phyloP scores from a whole-genome alignment of 2,888 invertebrate genomes.

The Proisotoma minuta region DNA sequence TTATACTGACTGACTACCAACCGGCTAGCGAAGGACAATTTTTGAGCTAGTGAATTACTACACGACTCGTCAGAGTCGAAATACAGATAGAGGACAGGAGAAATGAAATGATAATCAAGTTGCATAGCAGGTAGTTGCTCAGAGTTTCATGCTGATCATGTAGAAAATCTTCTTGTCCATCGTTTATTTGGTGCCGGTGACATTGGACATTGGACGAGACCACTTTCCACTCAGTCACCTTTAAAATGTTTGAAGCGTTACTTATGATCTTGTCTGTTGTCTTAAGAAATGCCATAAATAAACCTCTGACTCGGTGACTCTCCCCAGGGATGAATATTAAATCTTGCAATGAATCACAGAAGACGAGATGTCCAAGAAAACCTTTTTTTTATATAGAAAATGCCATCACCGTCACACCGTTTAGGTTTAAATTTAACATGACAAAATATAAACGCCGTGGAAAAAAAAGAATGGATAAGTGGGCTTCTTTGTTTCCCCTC shows the following conservation, averaged over 20 bases:
- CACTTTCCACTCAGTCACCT: background rate
- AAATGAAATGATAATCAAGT: no score
- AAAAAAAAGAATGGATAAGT: no score
- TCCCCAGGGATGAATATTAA: slow-evolving; percentile 16
- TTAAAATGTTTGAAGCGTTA: background rate
- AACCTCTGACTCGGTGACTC: slow-evolving; percentile 1
- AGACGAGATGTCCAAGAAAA: background rate
- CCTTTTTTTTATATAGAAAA: background rate
- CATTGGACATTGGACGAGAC: background rate
- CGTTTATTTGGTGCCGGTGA: background rate
- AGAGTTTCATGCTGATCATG: background rate
- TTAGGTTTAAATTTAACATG: background rate
- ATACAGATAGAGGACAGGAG: no score
- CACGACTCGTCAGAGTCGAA: no score
- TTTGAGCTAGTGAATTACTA: no score
- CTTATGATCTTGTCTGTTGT: slow-evolving; percentile 13
- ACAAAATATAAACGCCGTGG: slow-evolving; percentile 5
- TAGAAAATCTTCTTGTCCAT: background rate
- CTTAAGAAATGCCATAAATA: slow-evolving; percentile 13
- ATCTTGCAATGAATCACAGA: slow-evolving; percentile 12
- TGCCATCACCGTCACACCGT: slow-evolving; percentile 14
- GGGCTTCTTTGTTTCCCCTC: background rate
- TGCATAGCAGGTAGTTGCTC: no score
- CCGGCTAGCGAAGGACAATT: no score
- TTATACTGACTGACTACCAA: no score